Evolutionary conservation across 2,797 vertebrate genomes (phyloP), one percentile per base, ranked within the genome.

Genomic region (Dicrostonyx torquatus): DNA sequence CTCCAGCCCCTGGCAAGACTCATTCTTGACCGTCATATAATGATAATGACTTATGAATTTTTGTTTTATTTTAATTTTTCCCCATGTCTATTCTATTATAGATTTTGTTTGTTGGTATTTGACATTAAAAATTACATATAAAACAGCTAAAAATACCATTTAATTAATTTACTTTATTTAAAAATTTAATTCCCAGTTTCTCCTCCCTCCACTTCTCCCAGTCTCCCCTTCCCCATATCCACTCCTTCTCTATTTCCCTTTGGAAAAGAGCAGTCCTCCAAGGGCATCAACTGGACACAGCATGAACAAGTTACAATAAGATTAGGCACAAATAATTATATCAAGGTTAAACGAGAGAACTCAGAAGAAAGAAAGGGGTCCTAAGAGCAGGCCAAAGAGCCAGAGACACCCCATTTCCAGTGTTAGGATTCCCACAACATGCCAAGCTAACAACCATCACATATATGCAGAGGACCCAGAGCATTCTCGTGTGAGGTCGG

Each of bases 71-170:
- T 37, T 82, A 26, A 31, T 20, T 58, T 88, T 73, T 90, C 22
- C 2, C 72, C 58, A n/a, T 75, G 50, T 55, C 18, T 78, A 48
- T n/a, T 55, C 76, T 55, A 78, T 55, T 45, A 12, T 26, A 43
- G 2, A 34, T 24, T 82, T 58, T 64, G 14, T 89, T 76, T 43
- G 7, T 1, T 73, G 34, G 58, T 84, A 85, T 85, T 84, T 92
- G 8, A 40, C 93, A 6, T 91, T 93, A 84, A 93, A 83, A 87
- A 24, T 86, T 78, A 40, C 2, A 50, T 60, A 14, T 53, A 91
- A 53, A 53, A 68, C 20, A 53, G 24, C 29, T 92, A 72, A 66
- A 87, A 40, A 13, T 72, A 20, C 20, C 3, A 17, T 68, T 90
- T 88, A 87, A 82, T 34, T 89, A 43, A 78, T n/a, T 50, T 77